Conservation (phyloP, 2,113 vertebrate genomes). For the Lichenostomus cassidix region DNA sequence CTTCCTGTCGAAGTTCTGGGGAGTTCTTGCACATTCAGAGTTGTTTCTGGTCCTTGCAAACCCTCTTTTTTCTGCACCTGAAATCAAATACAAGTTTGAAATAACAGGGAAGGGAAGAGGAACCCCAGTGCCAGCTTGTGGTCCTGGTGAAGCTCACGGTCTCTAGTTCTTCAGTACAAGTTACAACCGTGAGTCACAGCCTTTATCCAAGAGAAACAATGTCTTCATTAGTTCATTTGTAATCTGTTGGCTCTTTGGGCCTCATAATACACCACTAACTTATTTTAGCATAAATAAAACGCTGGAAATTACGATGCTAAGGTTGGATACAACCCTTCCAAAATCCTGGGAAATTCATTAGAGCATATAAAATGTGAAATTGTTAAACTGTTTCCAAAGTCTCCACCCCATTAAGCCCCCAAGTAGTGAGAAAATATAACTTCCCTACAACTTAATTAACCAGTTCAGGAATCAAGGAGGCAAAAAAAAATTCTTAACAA, state of each 20-base stretch:
- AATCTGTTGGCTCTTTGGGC: conserved; percentile 25
- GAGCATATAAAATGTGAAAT: conserved; percentile 41
- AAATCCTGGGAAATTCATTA: conserved; percentile 65
- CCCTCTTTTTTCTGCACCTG: conserved; percentile 70
- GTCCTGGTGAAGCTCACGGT: not conserved
- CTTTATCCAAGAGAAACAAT: conserved; percentile 24
- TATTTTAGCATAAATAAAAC: conserved; percentile 52
- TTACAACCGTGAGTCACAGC: not conserved
- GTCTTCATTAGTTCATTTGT: conserved; percentile 20
- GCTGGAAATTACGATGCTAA: conserved; percentile 35
- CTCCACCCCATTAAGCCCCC: conserved; percentile 51
- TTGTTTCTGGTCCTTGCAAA: conserved; percentile 63
- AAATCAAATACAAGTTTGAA: conserved; percentile 64
- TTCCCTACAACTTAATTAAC: conserved; percentile 26
- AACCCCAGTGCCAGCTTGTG: not conserved
- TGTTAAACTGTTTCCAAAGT: conserved; percentile 37
- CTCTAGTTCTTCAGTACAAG: not conserved
- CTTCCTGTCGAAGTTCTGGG: conserved; percentile 64
- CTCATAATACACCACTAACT: conserved; percentile 9
- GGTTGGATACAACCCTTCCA: conserved; percentile 17
- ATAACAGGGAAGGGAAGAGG: not conserved
- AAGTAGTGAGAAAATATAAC: conserved; percentile 39
- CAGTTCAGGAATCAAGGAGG: not conserved
- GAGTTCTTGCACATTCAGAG: conserved; percentile 61
- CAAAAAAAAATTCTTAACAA: not conserved